Evolutionary conservation across 2,797 vertebrate genomes (phyloP).

Genomic region (Mionectes olivaceus): DNA sequence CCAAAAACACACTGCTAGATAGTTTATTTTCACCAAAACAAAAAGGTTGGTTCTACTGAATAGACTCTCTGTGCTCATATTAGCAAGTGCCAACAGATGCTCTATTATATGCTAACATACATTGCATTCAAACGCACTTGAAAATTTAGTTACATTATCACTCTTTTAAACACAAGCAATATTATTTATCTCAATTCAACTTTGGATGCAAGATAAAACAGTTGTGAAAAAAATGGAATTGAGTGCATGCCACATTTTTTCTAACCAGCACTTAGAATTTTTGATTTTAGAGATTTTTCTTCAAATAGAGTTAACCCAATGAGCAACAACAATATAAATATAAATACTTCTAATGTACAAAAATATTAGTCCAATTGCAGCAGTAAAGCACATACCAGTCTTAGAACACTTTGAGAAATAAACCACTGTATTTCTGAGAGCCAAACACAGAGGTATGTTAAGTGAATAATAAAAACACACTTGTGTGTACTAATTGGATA

Average conservation of each 20-base stretch:
- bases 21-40: background rate
- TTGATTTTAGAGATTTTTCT: slow-evolving; percentile 8
- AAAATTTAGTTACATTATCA: slow-evolving; percentile 47
- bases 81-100: slow-evolving; percentile 16
- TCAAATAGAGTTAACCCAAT: slow-evolving; percentile 36
- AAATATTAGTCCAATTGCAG: background rate
- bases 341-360: background rate
- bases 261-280: slow-evolving; percentile 27
- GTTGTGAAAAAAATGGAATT: background rate
- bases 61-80: slow-evolving; percentile 3
- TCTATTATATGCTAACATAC: background rate
- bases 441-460: slow-evolving; percentile 68
- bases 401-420: slow-evolving; percentile 47
- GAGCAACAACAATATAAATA: slow-evolving; percentile 3
- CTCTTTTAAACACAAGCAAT: slow-evolving; percentile 28
- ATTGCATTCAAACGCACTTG: background rate
- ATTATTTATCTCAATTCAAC: slow-evolving; percentile 21
- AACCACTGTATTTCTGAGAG: slow-evolving; percentile 36
- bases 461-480: slow-evolving; percentile 66
- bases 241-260: background rate
- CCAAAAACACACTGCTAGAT: background rate
- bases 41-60: slow-evolving; percentile 11
- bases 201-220: background rate
- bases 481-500: slow-evolving; percentile 78
- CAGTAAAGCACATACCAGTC: slow-evolving; percentile 42